These are phyloP conservation scores for Hippocampus comes DNA, from an alignment of 2,113 vertebrate genomes.

Conservation along the genomic window DNA sequence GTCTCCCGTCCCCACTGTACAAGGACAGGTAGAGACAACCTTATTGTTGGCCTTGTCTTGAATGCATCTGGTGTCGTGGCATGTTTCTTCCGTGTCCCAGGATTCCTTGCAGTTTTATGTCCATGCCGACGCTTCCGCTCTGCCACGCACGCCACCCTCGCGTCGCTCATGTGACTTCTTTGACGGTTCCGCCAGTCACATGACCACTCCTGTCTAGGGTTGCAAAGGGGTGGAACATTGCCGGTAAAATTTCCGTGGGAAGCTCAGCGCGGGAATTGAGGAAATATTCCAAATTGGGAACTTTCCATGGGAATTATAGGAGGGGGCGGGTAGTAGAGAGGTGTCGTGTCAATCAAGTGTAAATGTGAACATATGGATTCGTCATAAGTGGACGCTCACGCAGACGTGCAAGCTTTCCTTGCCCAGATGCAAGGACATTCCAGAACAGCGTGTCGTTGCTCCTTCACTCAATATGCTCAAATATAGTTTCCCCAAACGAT, in stretches of 20 bases:
- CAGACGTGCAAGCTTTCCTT: too few relatives aligned
- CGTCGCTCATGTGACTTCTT: constrained; percentile 22
- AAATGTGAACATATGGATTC: neutral
- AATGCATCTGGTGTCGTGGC: constrained; percentile 62
- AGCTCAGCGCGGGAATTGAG: neutral
- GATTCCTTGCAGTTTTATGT: neutral
- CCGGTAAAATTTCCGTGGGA: neutral
- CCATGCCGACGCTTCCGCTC: constrained; percentile 1
- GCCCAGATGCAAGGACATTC: too few relatives aligned
- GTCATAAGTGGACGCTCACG: neutral
- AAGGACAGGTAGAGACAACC: constrained; percentile 88
- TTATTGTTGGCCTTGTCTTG: constrained; percentile 71
- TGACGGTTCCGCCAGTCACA: constrained; percentile 25
- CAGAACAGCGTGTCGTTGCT: too few relatives aligned
- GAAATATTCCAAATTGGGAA: neutral
- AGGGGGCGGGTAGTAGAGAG: too few relatives aligned
- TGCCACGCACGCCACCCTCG: constrained; percentile 15
- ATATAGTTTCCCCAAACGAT: too few relatives aligned
- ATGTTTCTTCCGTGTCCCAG: constrained; percentile 33
- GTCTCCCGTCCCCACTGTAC: constrained; percentile 96
- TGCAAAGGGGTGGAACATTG: neutral
- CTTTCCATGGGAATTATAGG: neutral
- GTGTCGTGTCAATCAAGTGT: neutral
- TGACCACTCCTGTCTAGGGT: constrained; percentile 36
- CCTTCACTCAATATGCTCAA: too few relatives aligned